These are phyloP conservation scores for Deroptyus accipitrinus DNA, from an alignment of 2,113 vertebrate genomes.

Conservation along the genomic window DNA sequence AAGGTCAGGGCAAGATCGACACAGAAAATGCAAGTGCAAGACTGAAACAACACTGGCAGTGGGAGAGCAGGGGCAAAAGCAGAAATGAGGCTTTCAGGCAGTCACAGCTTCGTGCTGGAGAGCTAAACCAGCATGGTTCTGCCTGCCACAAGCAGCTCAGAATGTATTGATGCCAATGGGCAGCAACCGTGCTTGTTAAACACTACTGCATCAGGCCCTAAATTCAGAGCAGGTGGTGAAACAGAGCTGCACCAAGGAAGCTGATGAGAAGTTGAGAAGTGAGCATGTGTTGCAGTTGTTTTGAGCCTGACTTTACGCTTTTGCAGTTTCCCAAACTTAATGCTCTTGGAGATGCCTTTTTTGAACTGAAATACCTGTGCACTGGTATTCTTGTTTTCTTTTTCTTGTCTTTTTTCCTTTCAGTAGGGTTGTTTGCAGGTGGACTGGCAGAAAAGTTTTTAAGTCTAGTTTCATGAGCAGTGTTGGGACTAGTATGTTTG, in stretches of 20 bases:
- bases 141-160: fast-evolving
- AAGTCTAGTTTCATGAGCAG: not conserved
- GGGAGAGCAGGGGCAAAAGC: not conserved
- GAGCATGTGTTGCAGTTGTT: not conserved
- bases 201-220: not conserved
- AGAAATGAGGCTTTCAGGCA: not conserved
- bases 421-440: not conserved
- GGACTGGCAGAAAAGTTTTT: not conserved
- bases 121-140: not conserved
- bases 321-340: not conserved
- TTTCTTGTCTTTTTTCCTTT: not conserved
- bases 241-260: not conserved
- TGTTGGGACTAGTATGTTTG: not conserved
- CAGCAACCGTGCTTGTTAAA: fast-evolving
- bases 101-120: fast-evolving
- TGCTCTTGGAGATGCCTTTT: not conserved
- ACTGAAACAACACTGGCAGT: fast-evolving
- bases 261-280: fast-evolving
- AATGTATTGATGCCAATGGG: fast-evolving
- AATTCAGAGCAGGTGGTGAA: not conserved
- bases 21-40: not conserved
- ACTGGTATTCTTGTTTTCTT: not conserved
- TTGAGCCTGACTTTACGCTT: not conserved
- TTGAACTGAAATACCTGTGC: not conserved
- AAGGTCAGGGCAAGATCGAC: not conserved